Conservation (phyloP, 53 echinoderm and acorn worm genomes). For the Arbacia lixula region DNA sequence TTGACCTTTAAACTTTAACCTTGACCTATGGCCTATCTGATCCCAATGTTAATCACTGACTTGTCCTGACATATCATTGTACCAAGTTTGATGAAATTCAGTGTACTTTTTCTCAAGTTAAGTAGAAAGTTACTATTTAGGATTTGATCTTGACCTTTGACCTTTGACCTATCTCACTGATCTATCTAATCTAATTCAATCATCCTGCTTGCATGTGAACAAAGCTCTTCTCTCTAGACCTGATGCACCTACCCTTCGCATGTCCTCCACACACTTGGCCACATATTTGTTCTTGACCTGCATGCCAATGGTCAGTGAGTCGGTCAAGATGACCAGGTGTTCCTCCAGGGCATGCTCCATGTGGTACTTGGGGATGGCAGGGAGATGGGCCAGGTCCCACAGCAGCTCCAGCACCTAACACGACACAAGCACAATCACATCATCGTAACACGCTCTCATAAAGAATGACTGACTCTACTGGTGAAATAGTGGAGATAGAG, state of each 20-base stretch:
- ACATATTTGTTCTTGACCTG: slow-evolving; percentile 93
- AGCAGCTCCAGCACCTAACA: slow-evolving; percentile 80
- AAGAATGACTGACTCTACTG: not conserved
- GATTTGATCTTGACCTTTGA: no score
- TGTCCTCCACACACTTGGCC: slow-evolving; percentile 90
- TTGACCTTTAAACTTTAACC: no score
- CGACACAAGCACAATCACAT: not conserved
- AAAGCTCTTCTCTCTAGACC: no score
- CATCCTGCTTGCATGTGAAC: not conserved
- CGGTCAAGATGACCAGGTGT: slow-evolving; percentile 93
- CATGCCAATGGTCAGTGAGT: slow-evolving; percentile 84
- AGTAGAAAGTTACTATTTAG: not conserved
- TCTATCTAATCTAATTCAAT: no score
- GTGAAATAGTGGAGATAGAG: no score
- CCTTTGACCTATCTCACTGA: not conserved
- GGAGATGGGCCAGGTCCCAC: slow-evolving; percentile 96
- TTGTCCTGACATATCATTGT: no score
- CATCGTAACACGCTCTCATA: not conserved
- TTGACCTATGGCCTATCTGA: no score
- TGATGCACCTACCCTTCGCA: slow-evolving; percentile 89
- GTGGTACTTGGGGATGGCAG: slow-evolving; percentile 83
- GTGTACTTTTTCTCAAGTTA: no score
- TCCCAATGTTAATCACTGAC: no score
- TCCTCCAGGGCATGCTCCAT: slow-evolving; percentile 97
- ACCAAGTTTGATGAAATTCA: no score